Base-by-base conservation (phyloP, 2,797 vertebrate species). In the Gorsachius magnificus region DNA sequence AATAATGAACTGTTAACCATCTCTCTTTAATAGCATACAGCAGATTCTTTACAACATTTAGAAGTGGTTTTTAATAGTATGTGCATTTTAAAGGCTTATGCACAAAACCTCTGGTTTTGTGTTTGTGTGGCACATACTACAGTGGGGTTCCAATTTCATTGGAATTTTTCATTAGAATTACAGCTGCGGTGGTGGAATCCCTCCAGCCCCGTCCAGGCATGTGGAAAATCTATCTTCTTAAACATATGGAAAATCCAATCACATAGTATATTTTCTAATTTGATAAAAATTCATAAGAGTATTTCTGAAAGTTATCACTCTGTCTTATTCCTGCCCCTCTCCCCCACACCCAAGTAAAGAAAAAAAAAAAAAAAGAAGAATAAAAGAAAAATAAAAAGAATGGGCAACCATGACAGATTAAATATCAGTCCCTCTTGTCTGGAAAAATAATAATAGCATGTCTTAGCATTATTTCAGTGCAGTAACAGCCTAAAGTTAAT, bases 321-420 rank as follows among this genome's bases (percentile, higher is more conserved):
- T 48, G 5, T 48, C 10, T 71, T 64, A 48, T 45, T 68, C 17
- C 24, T 63, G 11, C 16, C 48, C 4, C 24, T 43, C 8, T 36
- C 2, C 6, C 12, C 1, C 2, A 4, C 6, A 35, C 6, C 3
- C 14, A 41, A 79, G 4, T 7, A n/a, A 5, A 10, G 56, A 3
- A 10, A 6, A 0, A 0, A 25, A 10, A 25, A 10, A 22, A 14
- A 13, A 20, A 46, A 75, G 4, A 9, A 31, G 5, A 10, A 51
- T 3, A 11, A 6, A 10, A 51, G 3, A 11, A 6, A 0, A 21
- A 10, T 12, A 19, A 13, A 58, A 63, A 54, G 3, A 88, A 19
- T 0, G 3, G 25, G 6, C 10, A 77, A 6, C 5, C 3, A n/a
- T 66, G n/a, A 48, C 14, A 33, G 31, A 57, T 89, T 72, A 75